These are phyloP conservation scores for Idaea biselata DNA, from an alignment of 2,888 invertebrate species.

Conservation along the genomic window DNA sequence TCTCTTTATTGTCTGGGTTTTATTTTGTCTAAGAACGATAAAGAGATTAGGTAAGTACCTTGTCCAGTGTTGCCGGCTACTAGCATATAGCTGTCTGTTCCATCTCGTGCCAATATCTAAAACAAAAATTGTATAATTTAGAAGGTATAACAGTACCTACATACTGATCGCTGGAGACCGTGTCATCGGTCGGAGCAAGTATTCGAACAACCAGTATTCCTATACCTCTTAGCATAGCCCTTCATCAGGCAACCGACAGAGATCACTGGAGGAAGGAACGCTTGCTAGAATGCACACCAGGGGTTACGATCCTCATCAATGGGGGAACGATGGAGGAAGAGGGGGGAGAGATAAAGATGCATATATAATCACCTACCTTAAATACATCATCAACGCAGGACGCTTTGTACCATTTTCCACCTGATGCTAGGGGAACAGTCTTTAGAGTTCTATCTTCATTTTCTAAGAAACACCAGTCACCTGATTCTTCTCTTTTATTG, in stretches of 20 bases:
- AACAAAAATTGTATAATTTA: constrained; percentile 12
- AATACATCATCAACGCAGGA: constrained; percentile 79
- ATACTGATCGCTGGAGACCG: too few relatives aligned
- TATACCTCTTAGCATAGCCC: too few relatives aligned
- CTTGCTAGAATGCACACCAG: too few relatives aligned
- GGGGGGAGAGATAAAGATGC: too few relatives aligned
- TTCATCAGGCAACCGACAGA: too few relatives aligned
- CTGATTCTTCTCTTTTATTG: constrained; percentile 34
- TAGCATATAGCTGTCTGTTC: constrained; percentile 75
- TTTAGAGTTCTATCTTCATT: constrained; percentile 40
- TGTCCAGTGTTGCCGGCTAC: constrained; percentile 88
- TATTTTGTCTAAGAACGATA: not conserved
- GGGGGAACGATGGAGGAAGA: too few relatives aligned
- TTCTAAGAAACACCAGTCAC: constrained; percentile 61
- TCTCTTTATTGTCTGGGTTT: not conserved
- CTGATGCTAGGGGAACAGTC: constrained; percentile 49
- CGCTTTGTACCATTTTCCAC: constrained; percentile 81
- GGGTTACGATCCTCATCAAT: too few relatives aligned
- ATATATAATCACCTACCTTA: constrained; percentile 60
- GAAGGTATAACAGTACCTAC: not conserved
- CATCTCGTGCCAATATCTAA: constrained; percentile 69
- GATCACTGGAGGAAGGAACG: not conserved
- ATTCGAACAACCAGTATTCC: too few relatives aligned
- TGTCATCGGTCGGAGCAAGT: too few relatives aligned
- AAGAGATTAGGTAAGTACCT: constrained; percentile 65